A percentile compares a stretch with the other conserved stretches of the same genome.
Conservation (phyloP, 1,140 invertebrate genomes). For the Galleria mellonella region DNA sequence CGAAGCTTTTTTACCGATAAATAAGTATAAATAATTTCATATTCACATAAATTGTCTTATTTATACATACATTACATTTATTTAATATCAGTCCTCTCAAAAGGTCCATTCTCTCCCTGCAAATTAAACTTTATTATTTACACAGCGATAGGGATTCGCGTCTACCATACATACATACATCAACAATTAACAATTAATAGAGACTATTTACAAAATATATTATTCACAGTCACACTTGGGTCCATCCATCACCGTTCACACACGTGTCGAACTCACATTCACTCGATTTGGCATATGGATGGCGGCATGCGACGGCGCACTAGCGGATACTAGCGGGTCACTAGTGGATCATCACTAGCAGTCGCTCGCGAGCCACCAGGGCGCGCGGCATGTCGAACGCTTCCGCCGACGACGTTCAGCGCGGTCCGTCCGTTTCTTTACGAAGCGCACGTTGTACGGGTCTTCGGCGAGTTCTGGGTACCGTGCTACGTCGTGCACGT, state of each 20-base stretch:
- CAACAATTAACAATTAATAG: conserved; percentile 74
- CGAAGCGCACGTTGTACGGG: conserved; percentile 93
- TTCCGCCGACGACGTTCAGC: conserved; percentile 79
- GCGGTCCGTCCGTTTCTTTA: conserved; percentile 83
- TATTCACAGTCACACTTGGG: conserved; percentile 42
- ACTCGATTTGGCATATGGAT: conserved; percentile 69
- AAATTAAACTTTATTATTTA: conserved; percentile 73
- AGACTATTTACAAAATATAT: conserved; percentile 73
- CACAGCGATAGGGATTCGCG: conserved; percentile 72
- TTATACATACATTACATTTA: conserved; percentile 74
- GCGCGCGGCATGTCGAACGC: conserved; percentile 58
- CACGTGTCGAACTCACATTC: conserved; percentile 44
- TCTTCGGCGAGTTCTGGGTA: conserved; percentile 96
- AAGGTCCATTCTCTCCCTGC: conserved; percentile 73
- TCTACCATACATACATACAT: conserved; percentile 73
- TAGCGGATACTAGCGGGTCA: no score
- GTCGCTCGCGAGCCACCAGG: conserved; percentile 60
- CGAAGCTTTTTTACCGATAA: conserved; percentile 74
- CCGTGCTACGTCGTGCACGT: conserved; percentile 90
- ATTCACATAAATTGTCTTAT: conserved; percentile 73
- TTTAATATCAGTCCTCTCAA: conserved; percentile 73
- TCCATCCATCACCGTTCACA: conserved; percentile 49
- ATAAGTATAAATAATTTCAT: conserved; percentile 75
- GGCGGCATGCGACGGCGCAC: conserved; percentile 31
- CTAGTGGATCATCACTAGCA: conserved; percentile 53